phyloP scores from a whole-genome alignment of 92 coral and sea anemone genomes.

The Palythoa caribaeorum region DNA sequence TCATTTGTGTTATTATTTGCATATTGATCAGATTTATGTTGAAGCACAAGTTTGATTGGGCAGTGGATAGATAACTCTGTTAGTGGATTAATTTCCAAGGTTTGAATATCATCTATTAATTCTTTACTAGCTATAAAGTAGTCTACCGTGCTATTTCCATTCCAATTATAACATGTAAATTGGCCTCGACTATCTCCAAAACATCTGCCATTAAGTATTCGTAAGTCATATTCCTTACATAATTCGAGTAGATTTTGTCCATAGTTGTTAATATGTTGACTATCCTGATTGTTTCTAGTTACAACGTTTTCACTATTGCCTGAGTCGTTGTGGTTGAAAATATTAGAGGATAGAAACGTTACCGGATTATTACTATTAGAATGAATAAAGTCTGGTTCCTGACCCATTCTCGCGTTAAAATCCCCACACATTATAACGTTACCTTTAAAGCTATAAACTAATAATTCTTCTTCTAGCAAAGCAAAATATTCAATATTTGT shows the following conservation, averaged over 20 bases:
- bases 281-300: constrained; percentile 8
- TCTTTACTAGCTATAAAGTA: constrained; percentile 18
- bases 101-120: background rate
- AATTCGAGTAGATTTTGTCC: background rate
- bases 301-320: background rate
- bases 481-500: background rate
- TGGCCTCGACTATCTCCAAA: constrained; percentile 17
- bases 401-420: background rate
- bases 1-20: background rate
- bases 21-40: background rate
- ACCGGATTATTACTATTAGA: background rate
- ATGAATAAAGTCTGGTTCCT: constrained; percentile 9
- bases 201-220: constrained; percentile 6
- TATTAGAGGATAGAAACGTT: constrained; percentile 6
- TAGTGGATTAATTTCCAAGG: background rate
- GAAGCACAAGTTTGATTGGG: background rate
- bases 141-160: constrained; percentile 23
- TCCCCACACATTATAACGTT: constrained; percentile 2
- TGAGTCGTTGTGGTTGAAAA: constrained; percentile 2
- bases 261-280: background rate
- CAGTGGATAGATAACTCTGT: constrained; percentile 1
- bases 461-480: background rate
- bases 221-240: constrained; percentile 17
- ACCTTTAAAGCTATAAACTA: background rate
- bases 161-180: constrained; percentile 7